Evolutionary conservation across 2,113 vertebrate species (phyloP), one percentile per base, ranked within the genome.

Genomic region (Cololabis saira): DNA sequence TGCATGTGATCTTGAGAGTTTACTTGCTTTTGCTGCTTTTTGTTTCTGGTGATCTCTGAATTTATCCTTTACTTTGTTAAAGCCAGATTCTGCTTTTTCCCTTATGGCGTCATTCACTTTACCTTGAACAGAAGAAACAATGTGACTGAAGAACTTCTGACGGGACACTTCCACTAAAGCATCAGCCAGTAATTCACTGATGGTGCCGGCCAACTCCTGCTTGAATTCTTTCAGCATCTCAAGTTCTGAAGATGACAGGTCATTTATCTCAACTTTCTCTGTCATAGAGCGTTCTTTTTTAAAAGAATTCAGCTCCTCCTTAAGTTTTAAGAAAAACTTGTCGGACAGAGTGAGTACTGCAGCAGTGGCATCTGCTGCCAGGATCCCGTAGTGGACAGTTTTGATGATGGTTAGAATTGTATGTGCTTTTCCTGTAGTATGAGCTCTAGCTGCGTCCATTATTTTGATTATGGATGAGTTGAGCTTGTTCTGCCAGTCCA

Each of bases 81-180:
- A 50, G 0, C 18, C 42, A 2, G 2, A 44, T 68, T 18, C 63
- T n/a, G 47, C 30, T 9, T 55, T 12, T 0, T 1, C 0, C 7
- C 2, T 4, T 42, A 81, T 44, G 18, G 15, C 0, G 1, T 27
- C 45, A 33, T 81, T 67, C n/a, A 67, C 22, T 41, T 63, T 1
- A 11, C 12, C 21, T 24, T 71, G 43, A 17, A 16, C 48, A 18
- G 3, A 1, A 54, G 67, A 76, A 40, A 63, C 48, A 21, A 76
- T 13, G 53, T 76, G 63, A 63, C 62, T 63, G 37, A 59, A 81
- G 59, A 81, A 67, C 63, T 72, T 78, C 6, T 78, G 68, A 18
- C 72, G 17, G 43, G 72, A 63, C 2, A 78, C 69, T 16, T 72
- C 47, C 3, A 63, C 58, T 2, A 62, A 33, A 57, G 63, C 63